Conservation (phyloP, 2,113 vertebrate species). For the Aix galericulata region DNA sequence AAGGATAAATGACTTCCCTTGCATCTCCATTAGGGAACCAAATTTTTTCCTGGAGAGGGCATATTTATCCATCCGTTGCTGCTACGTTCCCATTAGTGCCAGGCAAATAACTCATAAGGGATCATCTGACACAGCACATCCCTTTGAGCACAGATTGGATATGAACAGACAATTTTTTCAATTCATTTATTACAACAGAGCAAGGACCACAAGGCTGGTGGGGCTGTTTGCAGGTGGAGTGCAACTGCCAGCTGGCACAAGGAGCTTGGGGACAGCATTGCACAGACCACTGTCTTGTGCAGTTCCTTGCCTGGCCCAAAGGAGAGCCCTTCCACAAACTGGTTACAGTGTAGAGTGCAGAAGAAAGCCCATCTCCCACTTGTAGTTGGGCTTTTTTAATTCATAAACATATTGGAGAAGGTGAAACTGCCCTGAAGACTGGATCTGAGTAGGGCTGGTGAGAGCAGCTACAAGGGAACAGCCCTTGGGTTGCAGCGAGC, state of each 20-base stretch:
- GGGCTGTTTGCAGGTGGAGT: not conserved
- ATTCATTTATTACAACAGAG: not conserved
- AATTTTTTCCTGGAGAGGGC: not conserved
- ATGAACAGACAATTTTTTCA: accelerated
- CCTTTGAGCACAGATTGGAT: not conserved
- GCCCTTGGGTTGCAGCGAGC: not conserved
- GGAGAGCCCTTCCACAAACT: accelerated
- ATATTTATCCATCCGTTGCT: not conserved
- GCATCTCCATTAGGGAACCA: not conserved
- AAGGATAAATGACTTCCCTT: not conserved
- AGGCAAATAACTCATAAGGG: not conserved
- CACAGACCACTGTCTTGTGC: not conserved
- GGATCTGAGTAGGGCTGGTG: not conserved
- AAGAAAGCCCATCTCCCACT: not conserved
- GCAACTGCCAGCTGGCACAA: accelerated
- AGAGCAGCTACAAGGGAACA: not conserved
- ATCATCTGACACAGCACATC: not conserved
- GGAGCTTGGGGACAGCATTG: not conserved
- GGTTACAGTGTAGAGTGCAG: accelerated
- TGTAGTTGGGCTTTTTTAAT: not conserved
- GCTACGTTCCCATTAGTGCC: not conserved
- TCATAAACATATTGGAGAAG: not conserved
- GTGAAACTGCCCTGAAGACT: not conserved
- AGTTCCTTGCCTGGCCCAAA: not conserved
- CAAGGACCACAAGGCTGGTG: not conserved